Conservation (phyloP, 2,113 vertebrate genomes). For the Alligator mississippiensis region DNA sequence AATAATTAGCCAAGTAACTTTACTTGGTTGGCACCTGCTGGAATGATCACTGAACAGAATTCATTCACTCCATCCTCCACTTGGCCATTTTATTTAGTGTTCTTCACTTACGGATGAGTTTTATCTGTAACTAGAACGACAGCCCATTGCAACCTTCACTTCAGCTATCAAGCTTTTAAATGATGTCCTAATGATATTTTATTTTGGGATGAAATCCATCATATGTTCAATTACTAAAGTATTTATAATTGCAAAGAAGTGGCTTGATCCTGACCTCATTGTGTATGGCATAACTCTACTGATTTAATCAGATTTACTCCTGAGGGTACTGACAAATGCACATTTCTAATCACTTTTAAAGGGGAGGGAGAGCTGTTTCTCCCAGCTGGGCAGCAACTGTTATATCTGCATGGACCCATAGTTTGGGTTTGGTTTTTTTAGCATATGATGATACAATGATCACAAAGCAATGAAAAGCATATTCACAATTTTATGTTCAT, state of each 20-base stretch:
- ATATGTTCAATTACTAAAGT: background rate
- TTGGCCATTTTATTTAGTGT: background rate
- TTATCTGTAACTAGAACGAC: background rate
- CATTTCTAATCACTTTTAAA: too few relatives aligned
- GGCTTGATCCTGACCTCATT: background rate
- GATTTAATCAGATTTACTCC: background rate
- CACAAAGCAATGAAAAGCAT: too few relatives aligned
- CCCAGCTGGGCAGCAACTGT: too few relatives aligned
- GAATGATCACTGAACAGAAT: background rate
- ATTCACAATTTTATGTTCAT: too few relatives aligned
- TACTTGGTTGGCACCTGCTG: background rate
- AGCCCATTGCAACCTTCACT: background rate
- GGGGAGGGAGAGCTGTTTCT: too few relatives aligned
- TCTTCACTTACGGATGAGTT: background rate
- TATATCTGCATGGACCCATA: too few relatives aligned
- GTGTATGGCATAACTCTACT: background rate
- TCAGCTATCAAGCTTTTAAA: constrained; percentile 9
- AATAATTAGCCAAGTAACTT: background rate
- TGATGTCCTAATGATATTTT: background rate
- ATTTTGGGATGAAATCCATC: background rate
- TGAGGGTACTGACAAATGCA: background rate
- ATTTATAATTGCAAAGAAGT: constrained; percentile 4
- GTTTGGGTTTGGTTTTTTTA: too few relatives aligned
- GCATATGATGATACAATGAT: too few relatives aligned
- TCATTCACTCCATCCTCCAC: background rate